Base-by-base conservation (phyloP, 2,888 invertebrate species). In the Fabriciana adippe region DNA sequence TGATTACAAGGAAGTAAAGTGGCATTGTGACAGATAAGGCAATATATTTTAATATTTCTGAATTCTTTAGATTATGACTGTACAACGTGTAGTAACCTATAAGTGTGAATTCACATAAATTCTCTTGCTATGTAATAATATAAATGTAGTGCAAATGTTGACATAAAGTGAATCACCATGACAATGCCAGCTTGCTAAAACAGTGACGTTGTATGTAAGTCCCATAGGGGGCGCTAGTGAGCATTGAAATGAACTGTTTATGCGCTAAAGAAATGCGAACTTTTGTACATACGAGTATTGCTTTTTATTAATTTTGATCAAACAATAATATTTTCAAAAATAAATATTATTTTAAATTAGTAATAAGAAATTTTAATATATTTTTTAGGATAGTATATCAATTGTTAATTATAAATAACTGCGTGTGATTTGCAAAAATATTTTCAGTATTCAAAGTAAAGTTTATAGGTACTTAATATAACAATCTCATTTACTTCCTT, bases 111-210 rank as follows among this genome's bases (percentile, higher is more conserved):
- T 69, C 47, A 21, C 41, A 26, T 35, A 56, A 21, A 65, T 57
- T 62, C 61, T 35, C 16, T 61, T 35, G 50, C 62, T 50, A 51
- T 45, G 48, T 41, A 53, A 57, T 64, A 69, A 66, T 64, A 66
- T 48, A 69, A n/a, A 66, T 64, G 50, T 70, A 64, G 56, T 61
- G n/a, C 60, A 72, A 74, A 74, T 78, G 78, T 78, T 78, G 74
- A 75, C 76, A 76, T 75, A 66, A 79, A 83, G 74, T 86, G 85
- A 88, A 88, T 89, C 87, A 89, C 88, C 88, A 87, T 90, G 89
- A 90, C 90, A 89, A 87, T 88, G 83, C 81, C 78, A 76, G 83
- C 78, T 80, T 82, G 79, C 80, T 83, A 84, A 75, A 82, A 85
- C 87, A 88, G 85, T 81, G 79, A 78, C 75, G 73, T 77, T 79